A percentile compares a stretch with the other conserved stretches of the same genome.
Evolutionary conservation across 2,888 invertebrate species (phyloP).

Genomic region (Epinotia bilunana): DNA sequence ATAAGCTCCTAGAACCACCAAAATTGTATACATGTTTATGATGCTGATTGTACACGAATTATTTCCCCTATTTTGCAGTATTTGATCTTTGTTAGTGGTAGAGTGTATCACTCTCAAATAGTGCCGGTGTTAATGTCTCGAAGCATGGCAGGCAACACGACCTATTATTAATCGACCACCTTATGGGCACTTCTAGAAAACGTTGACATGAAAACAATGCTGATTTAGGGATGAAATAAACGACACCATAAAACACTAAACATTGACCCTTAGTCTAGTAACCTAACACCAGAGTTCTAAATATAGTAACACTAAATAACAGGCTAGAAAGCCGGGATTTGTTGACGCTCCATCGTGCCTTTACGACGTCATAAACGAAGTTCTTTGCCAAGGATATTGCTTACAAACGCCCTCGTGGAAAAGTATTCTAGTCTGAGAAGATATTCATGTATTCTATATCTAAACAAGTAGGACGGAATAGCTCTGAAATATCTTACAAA

Average conservation of each 20-base stretch:
- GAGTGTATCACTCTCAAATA: too few relatives aligned
- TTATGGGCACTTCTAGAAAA: background rate
- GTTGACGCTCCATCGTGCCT: slow-evolving; percentile 38
- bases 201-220: too few relatives aligned
- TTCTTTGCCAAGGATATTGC: slow-evolving; percentile 57
- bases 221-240: too few relatives aligned
- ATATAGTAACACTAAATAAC: slow-evolving; percentile 47
- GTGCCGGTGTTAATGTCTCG: background rate
- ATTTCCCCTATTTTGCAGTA: too few relatives aligned
- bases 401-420: slow-evolving; percentile 47
- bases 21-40: too few relatives aligned
- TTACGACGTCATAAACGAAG: slow-evolving; percentile 54
- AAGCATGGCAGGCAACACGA: background rate
- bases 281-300: slow-evolving; percentile 27
- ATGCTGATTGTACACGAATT: too few relatives aligned
- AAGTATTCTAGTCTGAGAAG: slow-evolving; percentile 6
- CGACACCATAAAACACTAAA: background rate
- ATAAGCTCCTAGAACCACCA: too few relatives aligned
- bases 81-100: too few relatives aligned
- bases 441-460: background rate
- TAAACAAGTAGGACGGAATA: background rate
- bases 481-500: background rate
- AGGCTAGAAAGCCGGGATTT: slow-evolving; percentile 49
- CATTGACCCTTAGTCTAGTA: background rate
- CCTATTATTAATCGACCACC: background rate